These are phyloP conservation scores for Streblospio benedicti DNA, from an alignment of 1,140 invertebrate genomes.

Conservation along the genomic window DNA sequence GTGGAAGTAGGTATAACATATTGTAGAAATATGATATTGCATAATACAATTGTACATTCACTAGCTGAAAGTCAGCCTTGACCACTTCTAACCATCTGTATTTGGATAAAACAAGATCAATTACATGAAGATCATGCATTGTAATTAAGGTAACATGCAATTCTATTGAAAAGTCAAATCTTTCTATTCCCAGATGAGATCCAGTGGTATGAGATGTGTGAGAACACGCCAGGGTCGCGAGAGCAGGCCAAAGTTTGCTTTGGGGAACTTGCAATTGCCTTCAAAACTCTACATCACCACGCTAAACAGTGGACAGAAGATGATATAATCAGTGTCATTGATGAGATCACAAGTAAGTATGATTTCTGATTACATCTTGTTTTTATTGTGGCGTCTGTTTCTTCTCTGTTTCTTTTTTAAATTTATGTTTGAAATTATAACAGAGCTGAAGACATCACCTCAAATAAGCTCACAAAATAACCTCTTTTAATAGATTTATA, in stretches of 20 bases:
- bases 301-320: constrained; percentile 41
- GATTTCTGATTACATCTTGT: neutral
- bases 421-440: too few species aligned
- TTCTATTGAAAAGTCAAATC: too few species aligned
- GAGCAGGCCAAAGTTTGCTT: constrained; percentile 33
- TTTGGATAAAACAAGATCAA: too few species aligned
- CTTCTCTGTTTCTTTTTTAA: too few species aligned
- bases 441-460: too few species aligned
- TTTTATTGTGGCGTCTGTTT: neutral
- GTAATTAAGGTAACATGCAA: too few species aligned
- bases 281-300: constrained; percentile 31
- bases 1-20: constrained; percentile 24
- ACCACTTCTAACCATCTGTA: too few species aligned
- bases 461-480: too few species aligned
- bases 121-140: too few species aligned
- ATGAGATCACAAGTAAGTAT: constrained; percentile 43
- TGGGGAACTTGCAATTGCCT: constrained; percentile 34
- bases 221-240: constrained; percentile 29
- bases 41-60: too few species aligned
- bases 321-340: constrained; percentile 41
- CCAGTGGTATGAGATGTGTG: constrained; percentile 43
- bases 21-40: neutral
- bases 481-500: too few species aligned
- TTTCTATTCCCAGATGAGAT: constrained; percentile 30
- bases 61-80: too few species aligned